These are phyloP conservation scores for Drosophila macrospina DNA, from an alignment of 2,888 invertebrate genomes.

Conservation along the genomic window DNA sequence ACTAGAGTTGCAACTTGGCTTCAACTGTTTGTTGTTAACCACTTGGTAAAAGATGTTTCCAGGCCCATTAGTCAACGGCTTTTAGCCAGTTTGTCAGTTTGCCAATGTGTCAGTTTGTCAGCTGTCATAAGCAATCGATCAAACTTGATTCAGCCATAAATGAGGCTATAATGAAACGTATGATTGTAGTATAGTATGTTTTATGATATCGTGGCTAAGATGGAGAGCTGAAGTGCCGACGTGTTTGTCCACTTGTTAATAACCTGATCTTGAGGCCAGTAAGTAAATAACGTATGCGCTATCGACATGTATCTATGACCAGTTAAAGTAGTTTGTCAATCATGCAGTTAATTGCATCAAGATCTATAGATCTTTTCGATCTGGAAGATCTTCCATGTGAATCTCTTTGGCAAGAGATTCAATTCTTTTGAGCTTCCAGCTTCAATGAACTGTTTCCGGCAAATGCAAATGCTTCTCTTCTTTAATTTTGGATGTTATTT, in stretches of 20 bases:
- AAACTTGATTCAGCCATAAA: slow-evolving; percentile 46
- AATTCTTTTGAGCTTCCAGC: not conserved
- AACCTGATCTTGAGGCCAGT: slow-evolving; percentile 44
- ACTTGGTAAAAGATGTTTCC: slow-evolving; percentile 18
- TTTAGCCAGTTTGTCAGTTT: slow-evolving; percentile 51
- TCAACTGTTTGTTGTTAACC: slow-evolving; percentile 13
- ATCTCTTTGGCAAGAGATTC: not conserved
- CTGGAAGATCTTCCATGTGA: not conserved
- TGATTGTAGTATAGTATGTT: slow-evolving; percentile 34
- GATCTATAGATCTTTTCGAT: slow-evolving; percentile 3
- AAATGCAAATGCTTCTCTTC: slow-evolving; percentile 23
- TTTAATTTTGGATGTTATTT: not conserved
- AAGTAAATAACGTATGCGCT: slow-evolving; percentile 7
- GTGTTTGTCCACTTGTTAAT: slow-evolving; percentile 59
- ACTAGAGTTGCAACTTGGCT: slow-evolving; percentile 5
- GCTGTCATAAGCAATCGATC: slow-evolving; percentile 62
- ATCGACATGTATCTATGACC: slow-evolving; percentile 52
- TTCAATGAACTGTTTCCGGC: slow-evolving; percentile 69
- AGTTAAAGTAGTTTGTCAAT: slow-evolving; percentile 57
- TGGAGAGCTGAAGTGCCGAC: slow-evolving; percentile 49
- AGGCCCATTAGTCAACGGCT: slow-evolving; percentile 25
- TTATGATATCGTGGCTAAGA: slow-evolving; percentile 46
- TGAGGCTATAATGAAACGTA: slow-evolving; percentile 25
- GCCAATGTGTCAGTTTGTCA: slow-evolving; percentile 30
- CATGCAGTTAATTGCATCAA: slow-evolving; percentile 50